Evolutionary conservation across 2,888 invertebrate genomes (phyloP).

Genomic region (Xylota sylvarum): DNA sequence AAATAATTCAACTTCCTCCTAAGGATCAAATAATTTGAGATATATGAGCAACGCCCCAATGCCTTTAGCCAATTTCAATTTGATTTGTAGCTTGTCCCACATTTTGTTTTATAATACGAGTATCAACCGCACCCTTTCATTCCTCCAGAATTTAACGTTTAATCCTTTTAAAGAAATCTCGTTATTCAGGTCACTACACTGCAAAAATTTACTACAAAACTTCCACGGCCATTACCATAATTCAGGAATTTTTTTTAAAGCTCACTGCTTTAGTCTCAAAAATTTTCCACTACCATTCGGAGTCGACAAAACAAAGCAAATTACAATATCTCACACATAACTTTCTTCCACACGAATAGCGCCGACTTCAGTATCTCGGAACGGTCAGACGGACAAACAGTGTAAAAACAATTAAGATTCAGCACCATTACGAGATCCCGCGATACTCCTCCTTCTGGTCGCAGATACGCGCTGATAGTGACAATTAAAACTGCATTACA

Average conservation of each 20-base stretch:
- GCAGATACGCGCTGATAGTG: neutral
- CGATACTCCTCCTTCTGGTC: neutral
- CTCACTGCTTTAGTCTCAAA: neutral
- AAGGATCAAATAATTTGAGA: too few species aligned
- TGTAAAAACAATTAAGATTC: neutral
- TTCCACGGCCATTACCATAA: neutral
- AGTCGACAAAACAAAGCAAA: neutral
- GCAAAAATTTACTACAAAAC: neutral
- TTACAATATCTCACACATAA: slow-evolving; percentile 12
- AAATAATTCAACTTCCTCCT: too few species aligned
- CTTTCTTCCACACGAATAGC: slow-evolving; percentile 33
- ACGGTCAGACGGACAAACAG: neutral
- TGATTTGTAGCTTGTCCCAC: too few species aligned
- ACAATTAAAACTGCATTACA: slow-evolving; percentile 29
- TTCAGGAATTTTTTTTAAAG: too few species aligned
- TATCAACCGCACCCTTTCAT: too few species aligned
- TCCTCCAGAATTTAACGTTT: neutral
- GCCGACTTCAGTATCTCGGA: neutral
- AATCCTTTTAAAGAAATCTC: neutral
- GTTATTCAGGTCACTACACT: neutral
- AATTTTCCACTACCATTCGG: slow-evolving; percentile 7
- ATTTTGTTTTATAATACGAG: too few species aligned
- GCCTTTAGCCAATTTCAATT: too few species aligned
- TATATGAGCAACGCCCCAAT: too few species aligned
- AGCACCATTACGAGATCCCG: neutral